Evolutionary conservation across 2,888 invertebrate species (phyloP).

Genomic region (Lasius fuliginosus): DNA sequence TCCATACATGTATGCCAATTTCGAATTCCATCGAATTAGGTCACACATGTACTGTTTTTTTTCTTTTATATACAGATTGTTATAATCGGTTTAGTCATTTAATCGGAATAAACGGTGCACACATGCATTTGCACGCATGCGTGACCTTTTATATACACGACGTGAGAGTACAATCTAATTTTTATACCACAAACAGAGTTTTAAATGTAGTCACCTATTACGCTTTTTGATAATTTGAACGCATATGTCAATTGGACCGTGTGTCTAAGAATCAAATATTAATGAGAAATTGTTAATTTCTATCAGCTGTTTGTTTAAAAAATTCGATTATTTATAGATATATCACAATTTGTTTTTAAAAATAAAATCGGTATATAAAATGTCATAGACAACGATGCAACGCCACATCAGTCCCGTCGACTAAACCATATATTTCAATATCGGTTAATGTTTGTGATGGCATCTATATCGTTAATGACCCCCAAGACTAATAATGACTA

Average conservation of each 20-base stretch:
- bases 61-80: background rate
- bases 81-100: slow-evolving; percentile 34
- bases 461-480: slow-evolving; percentile 47
- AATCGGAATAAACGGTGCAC: slow-evolving; percentile 1
- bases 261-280: background rate
- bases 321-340: background rate
- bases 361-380: slow-evolving; percentile 1
- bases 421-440: slow-evolving; percentile 72
- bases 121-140: slow-evolving; percentile 8
- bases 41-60: background rate
- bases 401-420: slow-evolving; percentile 25
- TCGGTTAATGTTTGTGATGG: slow-evolving; percentile 48
- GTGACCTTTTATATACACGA: slow-evolving; percentile 2
- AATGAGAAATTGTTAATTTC: background rate
- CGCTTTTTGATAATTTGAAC: background rate
- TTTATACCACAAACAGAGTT: slow-evolving; percentile 9
- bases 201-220: background rate
- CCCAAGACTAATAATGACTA: slow-evolving; percentile 30
- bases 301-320: background rate
- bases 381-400: background rate
- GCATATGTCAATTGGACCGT: background rate
- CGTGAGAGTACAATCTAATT: slow-evolving; percentile 4
- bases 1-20: background rate
- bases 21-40: background rate
- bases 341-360: background rate